A percentile compares a stretch with the other conserved stretches of the same genome.
phyloP scores from a whole-genome alignment of 1,140 invertebrate species.

The Plutomurus gul region DNA sequence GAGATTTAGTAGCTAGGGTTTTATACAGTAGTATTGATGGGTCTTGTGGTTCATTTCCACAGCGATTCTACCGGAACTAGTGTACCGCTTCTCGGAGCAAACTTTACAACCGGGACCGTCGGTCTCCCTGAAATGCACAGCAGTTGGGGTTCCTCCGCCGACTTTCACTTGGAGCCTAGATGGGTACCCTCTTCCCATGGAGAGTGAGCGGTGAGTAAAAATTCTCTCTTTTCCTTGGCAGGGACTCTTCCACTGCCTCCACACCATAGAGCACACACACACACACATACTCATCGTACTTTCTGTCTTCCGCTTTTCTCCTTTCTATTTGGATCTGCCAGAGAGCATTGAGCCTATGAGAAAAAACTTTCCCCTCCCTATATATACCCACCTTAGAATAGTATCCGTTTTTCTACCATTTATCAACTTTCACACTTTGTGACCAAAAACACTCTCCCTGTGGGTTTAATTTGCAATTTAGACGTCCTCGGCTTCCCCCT shows the following conservation, averaged over 20 bases:
- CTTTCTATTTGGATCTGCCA: too few species aligned
- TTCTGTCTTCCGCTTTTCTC: too few species aligned
- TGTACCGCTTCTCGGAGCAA: conserved; percentile 87
- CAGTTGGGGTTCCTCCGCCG: conserved; percentile 86
- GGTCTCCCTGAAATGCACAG: conserved; percentile 86
- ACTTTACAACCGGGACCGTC: conserved; percentile 84
- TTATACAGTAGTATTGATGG: background rate
- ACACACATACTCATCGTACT: too few species aligned
- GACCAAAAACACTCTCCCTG: conserved; percentile 22
- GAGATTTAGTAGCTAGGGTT: background rate
- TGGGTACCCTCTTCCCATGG: conserved; percentile 81
- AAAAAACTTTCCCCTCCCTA: background rate
- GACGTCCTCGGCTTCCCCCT: conserved; percentile 5
- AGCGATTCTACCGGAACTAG: conserved; percentile 82
- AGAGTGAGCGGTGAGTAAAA: conserved; percentile 63
- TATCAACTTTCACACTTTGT: conserved; percentile 29
- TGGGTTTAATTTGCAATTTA: conserved; percentile 27
- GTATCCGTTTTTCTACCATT: conserved; percentile 12
- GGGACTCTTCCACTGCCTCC: background rate
- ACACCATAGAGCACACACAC: too few species aligned
- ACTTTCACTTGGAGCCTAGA: conserved; percentile 86
- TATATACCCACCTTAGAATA: background rate
- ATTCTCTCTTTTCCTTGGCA: background rate
- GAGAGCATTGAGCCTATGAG: too few species aligned
- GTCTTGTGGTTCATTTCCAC: conserved; percentile 45